Base-by-base conservation (phyloP, 2,113 vertebrate genomes). In the Athene noctua region DNA sequence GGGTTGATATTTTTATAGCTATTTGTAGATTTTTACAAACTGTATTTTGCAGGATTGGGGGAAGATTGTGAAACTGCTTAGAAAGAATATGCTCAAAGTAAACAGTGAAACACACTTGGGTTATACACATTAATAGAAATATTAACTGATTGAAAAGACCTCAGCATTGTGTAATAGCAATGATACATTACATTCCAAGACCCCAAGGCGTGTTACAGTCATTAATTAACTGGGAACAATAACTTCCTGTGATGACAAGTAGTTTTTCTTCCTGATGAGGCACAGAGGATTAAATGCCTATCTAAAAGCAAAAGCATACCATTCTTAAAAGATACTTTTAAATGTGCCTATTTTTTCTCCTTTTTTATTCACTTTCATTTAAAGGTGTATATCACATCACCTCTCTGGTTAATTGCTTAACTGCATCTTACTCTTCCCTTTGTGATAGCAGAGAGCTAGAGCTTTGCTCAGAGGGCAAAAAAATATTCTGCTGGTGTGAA, bases 201-300 rank as follows among this genome's bases (percentile, higher is more conserved):
- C 95, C 86, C 86, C 78, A 83, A 95, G 89, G 86, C 80, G 2
- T 82, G 78, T 90, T 91, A 58, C 29, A 73, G 74, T 80, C 83
- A 92, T 94, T 91, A 96, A 95, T 97, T 95, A 96, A 91, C 58
- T 88, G 82, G 58, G 49, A 94, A 94, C 81, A 96, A 88, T 75
- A 92, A 92, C 83, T 89, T 96, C 91, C 95, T 92, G 94, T 95
- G 95, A 92, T 94, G 95, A 94, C 84, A 96, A 91, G 82, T 40
- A 63, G 42, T 63, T 73, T 75, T 91, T 94, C 92, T 88, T 91
- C 30, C 49, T 92, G 77, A 91, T 89, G 91, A 95, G 91, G 57
- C 96, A 81, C 57, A 38, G 77, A 68, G 92, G 78, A 85, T 87
- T 91, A 89, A 88, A 96, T 94, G 65, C 73, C 22, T 80, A 68